Base-by-base conservation (phyloP, 1,140 invertebrate genomes). In the Heliconius hermathena region DNA sequence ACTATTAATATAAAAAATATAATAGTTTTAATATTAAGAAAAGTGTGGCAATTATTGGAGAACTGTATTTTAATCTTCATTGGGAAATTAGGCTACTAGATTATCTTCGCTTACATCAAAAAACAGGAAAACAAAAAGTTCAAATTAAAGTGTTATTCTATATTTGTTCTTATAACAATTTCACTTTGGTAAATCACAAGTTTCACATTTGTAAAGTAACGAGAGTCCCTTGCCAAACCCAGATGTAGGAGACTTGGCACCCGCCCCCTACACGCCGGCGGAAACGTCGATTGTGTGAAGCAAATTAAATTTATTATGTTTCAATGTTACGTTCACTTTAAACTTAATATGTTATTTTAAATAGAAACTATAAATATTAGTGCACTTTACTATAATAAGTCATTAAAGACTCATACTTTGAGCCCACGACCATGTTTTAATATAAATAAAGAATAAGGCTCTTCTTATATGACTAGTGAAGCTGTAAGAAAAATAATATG, bases 231-330 rank as follows among this genome's bases (percentile, higher is more conserved):
- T 66, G 60, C 60, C 60, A 66, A 66, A 66, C 60, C 22, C 26
- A 29, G 60, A 66, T 66, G 60, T 66, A 66, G 60, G 60, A 66
- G 29, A 66, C 60, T 66, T 66, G 60, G 60, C 60, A 66, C 60
- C 20, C 26, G 22, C 20, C 46, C 46, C 8, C 11, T 16, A 18
- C 49, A 20, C 54, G 54, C 9, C 60, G 11, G 22, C n/a, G 60
- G 60, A 26, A 66, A 66, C 60, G 60, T 66, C 60, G 26, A 66
- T 66, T 26, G 26, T 11, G 60, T 66, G 26, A 66, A 29, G 60
- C 60, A 29, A 26, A 66, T 66, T 66, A 66, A 66, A 16, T 29
- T 66, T 29, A 66, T 66, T 66, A 29, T 16, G 60, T 66, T 26
- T 66, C 26, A 66, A 66, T 66, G 26, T 66, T 16, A 66, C 26